phyloP scores from a whole-genome alignment of 2,113 vertebrate genomes.

The Pomatostomus ruficeps region DNA sequence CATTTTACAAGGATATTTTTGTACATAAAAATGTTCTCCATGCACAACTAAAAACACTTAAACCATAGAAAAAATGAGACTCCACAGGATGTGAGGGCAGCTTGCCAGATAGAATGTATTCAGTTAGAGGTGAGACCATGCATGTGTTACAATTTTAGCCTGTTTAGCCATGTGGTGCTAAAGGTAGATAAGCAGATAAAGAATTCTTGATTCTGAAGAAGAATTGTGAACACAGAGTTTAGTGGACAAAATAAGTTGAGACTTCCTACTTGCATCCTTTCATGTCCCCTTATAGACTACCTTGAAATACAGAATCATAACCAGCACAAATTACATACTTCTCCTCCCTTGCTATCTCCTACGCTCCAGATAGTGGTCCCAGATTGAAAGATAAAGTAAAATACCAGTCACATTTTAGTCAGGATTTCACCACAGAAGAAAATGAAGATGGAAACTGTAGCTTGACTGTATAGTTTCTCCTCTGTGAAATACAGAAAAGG shows the following conservation, averaged over 20 bases:
- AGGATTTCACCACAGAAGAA: background rate
- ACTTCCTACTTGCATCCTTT: background rate
- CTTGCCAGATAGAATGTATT: background rate
- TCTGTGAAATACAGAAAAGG: background rate
- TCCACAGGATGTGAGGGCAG: constrained; percentile 7
- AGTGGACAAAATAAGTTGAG: background rate
- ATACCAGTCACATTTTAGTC: background rate
- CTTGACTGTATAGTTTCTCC: background rate
- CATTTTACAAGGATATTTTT: constrained; percentile 30
- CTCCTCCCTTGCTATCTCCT: background rate
- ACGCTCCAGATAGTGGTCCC: fast-evolving
- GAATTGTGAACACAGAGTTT: background rate
- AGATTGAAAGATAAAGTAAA: background rate
- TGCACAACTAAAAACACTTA: constrained; percentile 5
- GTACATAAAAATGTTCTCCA: background rate
- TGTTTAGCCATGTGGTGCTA: background rate
- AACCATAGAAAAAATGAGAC: background rate
- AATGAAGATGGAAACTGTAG: background rate
- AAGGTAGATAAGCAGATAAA: background rate
- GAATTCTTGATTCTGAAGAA: background rate
- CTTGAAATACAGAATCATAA: background rate
- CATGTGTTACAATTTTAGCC: background rate
- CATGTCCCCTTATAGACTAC: background rate
- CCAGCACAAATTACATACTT: background rate
- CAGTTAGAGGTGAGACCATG: background rate